Percentiles rank a stretch among this genome's conserved stretches.
These are phyloP conservation scores for Trichonephila inaurata DNA, from an alignment of 1,140 invertebrate species.

Conservation along the genomic window DNA sequence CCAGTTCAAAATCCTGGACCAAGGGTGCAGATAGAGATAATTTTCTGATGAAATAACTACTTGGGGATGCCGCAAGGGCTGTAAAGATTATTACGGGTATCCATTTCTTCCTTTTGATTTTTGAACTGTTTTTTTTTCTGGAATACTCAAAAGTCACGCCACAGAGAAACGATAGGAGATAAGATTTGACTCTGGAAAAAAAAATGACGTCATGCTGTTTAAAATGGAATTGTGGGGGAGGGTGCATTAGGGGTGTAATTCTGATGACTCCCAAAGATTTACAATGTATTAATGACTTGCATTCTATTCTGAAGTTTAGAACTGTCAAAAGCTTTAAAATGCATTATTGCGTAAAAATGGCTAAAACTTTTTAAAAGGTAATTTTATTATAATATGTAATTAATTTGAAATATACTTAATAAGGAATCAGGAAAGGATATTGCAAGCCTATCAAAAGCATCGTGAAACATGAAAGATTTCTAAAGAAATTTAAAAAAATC, in stretches of 20 bases:
- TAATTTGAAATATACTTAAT: too few relatives aligned
- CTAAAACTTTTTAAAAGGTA: too few relatives aligned
- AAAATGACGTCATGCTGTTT: not conserved
- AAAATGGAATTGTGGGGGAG: not conserved
- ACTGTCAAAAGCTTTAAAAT: not conserved
- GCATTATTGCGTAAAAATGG: too few relatives aligned
- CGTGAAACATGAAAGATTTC: too few relatives aligned
- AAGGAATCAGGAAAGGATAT: too few relatives aligned
- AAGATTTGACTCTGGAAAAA: slow-evolving; percentile 1
- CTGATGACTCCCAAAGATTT: slow-evolving; percentile 1
- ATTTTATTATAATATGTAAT: too few relatives aligned
- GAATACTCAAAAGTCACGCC: slow-evolving; percentile 11
- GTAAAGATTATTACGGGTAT: slow-evolving; percentile 48
- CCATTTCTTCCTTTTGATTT: not conserved
- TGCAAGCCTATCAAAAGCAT: too few relatives aligned
- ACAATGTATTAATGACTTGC: slow-evolving; percentile 21
- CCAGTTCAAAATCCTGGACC: slow-evolving; percentile 53
- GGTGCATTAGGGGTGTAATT: not conserved
- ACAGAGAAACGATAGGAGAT: not conserved
- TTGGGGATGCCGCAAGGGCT: not conserved
- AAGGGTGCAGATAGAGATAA: not conserved
- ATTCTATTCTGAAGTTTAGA: not conserved
- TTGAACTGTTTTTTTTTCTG: not conserved
- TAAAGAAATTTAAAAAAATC: too few relatives aligned
- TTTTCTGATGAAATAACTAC: slow-evolving; percentile 28